phyloP scores from a whole-genome alignment of 2,888 invertebrate species.

The Sphaerophoria taeniata region DNA sequence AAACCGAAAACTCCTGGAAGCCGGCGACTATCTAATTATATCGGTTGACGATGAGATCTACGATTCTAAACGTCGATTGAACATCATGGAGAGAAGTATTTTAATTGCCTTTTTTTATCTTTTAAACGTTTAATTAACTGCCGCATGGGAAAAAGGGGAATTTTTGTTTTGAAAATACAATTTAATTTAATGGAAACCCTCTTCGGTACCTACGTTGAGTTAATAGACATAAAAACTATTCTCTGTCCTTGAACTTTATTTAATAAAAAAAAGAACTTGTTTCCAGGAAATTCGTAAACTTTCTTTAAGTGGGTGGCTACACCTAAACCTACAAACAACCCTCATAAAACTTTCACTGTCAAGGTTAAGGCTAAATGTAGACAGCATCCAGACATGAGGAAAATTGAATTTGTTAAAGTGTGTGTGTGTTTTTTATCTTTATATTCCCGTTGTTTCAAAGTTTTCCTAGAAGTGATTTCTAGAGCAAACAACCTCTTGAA shows the following conservation, averaged over 20 bases:
- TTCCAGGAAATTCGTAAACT: constrained; percentile 18
- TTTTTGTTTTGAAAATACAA: constrained; percentile 22
- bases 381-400: background rate
- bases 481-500: no score
- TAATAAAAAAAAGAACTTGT: no score
- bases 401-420: background rate
- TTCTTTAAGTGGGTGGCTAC: no score
- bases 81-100: constrained; percentile 83
- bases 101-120: no score
- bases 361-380: background rate
- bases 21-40: constrained; percentile 93
- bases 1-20: constrained; percentile 88
- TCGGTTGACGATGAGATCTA: constrained; percentile 95
- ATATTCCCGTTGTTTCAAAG: background rate
- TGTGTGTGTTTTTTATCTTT: no score
- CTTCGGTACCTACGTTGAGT: no score
- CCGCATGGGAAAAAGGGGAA: background rate
- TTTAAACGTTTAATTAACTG: no score
- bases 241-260: no score
- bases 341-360: background rate
- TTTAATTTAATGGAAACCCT: background rate
- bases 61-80: constrained; percentile 86
- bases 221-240: no score
- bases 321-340: no score
- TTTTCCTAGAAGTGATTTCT: no score